Percentiles rank a stretch among this genome's conserved stretches.
phyloP scores from a whole-genome alignment of 2,797 vertebrate species.

The Moxostoma hubbsi region DNA sequence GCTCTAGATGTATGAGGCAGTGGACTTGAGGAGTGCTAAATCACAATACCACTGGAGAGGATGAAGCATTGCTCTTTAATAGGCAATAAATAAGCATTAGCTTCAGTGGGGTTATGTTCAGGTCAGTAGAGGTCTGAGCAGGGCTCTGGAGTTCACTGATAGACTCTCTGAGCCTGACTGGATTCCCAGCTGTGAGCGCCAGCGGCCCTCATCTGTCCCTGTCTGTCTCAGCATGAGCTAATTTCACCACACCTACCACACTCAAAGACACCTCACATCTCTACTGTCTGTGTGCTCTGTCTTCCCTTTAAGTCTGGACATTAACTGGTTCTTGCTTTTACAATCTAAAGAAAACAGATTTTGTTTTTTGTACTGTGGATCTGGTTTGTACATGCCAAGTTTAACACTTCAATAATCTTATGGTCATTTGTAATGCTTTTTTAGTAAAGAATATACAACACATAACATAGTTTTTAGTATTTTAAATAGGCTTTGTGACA shows the following conservation, averaged over 20 bases:
- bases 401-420: too few relatives aligned
- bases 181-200: conserved; percentile 64
- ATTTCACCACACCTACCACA: conserved; percentile 13
- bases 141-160: conserved; percentile 50
- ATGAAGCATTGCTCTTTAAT: conserved; percentile 77
- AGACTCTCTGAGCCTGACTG: conserved; percentile 58
- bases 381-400: too few relatives aligned
- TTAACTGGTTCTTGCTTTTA: not conserved
- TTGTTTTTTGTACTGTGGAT: too few relatives aligned
- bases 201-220: conserved; percentile 56
- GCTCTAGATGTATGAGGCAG: conserved; percentile 29
- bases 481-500: too few relatives aligned
- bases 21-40: conserved; percentile 64
- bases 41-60: conserved; percentile 66
- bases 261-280: not conserved
- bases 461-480: too few relatives aligned
- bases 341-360: not conserved
- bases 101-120: conserved; percentile 75
- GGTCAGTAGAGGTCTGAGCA: conserved; percentile 65
- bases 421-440: too few relatives aligned
- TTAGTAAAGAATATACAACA: too few relatives aligned
- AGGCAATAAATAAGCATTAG: conserved; percentile 79
- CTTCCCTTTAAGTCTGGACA: not conserved
- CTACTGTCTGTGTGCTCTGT: too few relatives aligned
- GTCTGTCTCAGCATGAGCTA: conserved; percentile 56